Percentiles rank a stretch among this genome's conserved stretches.
These are phyloP conservation scores for Hydrolagus colliei DNA, from an alignment of 2,797 vertebrate species.

Conservation along the genomic window DNA sequence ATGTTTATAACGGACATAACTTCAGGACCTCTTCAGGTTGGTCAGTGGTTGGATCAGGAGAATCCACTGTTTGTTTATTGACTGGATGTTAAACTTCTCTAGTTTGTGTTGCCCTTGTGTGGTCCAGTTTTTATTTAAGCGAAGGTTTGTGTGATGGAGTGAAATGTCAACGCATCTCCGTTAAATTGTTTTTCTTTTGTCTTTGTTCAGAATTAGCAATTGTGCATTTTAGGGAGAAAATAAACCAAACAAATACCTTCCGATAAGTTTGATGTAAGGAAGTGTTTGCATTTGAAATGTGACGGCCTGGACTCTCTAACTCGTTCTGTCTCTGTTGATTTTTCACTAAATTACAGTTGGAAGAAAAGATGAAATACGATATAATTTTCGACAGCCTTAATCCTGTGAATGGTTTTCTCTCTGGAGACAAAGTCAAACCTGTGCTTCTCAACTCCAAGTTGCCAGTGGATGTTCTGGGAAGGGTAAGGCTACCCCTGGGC, in stretches of 20 bases:
- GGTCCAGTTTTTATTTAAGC: too few relatives aligned
- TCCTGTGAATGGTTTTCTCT: conserved; percentile 79
- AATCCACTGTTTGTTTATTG: not conserved
- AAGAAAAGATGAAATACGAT: conserved; percentile 94
- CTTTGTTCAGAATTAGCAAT: not conserved
- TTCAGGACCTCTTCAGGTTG: too few relatives aligned
- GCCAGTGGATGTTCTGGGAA: conserved; percentile 89
- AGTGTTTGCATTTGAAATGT: not conserved
- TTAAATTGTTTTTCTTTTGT: not conserved
- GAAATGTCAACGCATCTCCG: not conserved
- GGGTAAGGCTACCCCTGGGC: conserved; percentile 57
- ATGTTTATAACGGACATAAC: not conserved
- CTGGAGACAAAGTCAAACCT: conserved; percentile 95
- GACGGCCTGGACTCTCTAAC: not conserved
- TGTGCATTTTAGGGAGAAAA: not conserved
- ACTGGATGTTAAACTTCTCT: not conserved
- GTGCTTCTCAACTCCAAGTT: conserved; percentile 96
- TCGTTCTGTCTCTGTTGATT: conserved; percentile 23
- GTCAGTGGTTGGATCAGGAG: not conserved
- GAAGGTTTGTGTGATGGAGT: too few relatives aligned
- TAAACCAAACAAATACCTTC: too few relatives aligned
- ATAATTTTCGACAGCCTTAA: conserved; percentile 89
- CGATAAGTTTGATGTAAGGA: not conserved
- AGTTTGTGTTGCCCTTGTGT: too few relatives aligned
- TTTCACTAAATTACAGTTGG: conserved; percentile 55